These are phyloP conservation scores for Penaeus vannamei DNA, from an alignment of 1,140 invertebrate species.

Conservation along the genomic window DNA sequence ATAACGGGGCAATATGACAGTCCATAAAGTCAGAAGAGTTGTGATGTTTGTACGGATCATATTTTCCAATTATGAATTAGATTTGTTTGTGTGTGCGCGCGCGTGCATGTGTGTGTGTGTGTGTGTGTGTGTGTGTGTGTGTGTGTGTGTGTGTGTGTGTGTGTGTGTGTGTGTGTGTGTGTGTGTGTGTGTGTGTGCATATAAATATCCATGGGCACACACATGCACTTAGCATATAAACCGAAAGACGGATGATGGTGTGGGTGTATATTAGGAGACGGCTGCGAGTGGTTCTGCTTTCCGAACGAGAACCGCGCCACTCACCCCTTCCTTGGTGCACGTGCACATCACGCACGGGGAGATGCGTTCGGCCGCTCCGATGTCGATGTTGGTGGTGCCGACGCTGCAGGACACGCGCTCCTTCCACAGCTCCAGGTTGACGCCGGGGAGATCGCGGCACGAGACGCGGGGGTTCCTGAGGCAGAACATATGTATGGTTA, in stretches of 20 bases:
- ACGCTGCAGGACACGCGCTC: slow-evolving; percentile 74
- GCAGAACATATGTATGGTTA: not conserved
- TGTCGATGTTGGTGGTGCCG: slow-evolving; percentile 72
- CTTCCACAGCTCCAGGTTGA: slow-evolving; percentile 74
- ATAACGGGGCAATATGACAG: too few relatives aligned
- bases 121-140: not conserved
- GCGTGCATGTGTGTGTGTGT: not conserved
- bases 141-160: slow-evolving; percentile 5
- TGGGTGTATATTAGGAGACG: too few relatives aligned
- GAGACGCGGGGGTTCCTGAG: slow-evolving; percentile 75
- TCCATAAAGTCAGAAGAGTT: too few relatives aligned
- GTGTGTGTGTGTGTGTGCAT: slow-evolving; percentile 22
- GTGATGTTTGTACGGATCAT: too few relatives aligned
- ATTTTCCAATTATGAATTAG: too few relatives aligned
- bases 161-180: slow-evolving; percentile 13
- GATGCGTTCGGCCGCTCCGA: slow-evolving; percentile 74
- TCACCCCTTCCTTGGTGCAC: slow-evolving; percentile 78
- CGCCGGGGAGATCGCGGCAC: slow-evolving; percentile 72
- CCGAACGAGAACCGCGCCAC: slow-evolving; percentile 38
- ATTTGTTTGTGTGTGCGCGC: too few relatives aligned
- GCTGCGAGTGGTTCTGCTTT: not conserved
- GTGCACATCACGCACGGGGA: slow-evolving; percentile 78
- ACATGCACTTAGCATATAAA: too few relatives aligned
- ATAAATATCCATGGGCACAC: too few relatives aligned
- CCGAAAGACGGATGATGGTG: too few relatives aligned